Conservation (phyloP, 2,797 vertebrate genomes). For the Manis pentadactyla region DNA sequence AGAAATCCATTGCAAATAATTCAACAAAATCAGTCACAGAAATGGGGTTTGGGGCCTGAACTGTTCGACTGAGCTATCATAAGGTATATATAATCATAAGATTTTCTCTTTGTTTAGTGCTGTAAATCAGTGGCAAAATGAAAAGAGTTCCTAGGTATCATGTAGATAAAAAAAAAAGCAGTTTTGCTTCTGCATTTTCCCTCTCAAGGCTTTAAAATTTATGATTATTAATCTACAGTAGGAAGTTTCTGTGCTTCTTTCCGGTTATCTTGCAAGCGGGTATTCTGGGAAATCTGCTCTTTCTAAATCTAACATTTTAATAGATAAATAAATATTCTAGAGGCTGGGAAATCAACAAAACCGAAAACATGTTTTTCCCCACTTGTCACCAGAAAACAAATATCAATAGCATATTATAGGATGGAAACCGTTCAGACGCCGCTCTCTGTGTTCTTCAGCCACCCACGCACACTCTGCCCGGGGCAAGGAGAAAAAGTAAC, state of each 20-base stretch:
- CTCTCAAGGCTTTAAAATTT: conserved; percentile 55
- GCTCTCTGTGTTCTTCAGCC: background rate
- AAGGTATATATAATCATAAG: background rate
- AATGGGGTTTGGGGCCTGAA: background rate
- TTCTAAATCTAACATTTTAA: conserved; percentile 62
- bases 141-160: conserved; percentile 20
- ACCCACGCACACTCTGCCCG: background rate
- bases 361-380: background rate
- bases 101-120: conserved; percentile 50
- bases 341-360: conserved; percentile 52
- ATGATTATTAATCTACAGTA: conserved; percentile 13
- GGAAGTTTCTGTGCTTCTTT: background rate
- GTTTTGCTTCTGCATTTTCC: background rate
- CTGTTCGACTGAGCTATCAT: background rate
- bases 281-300: conserved; percentile 58
- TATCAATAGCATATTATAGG: conserved; percentile 20
- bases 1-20: conserved; percentile 52
- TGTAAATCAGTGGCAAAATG: conserved; percentile 61
- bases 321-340: conserved; percentile 66
- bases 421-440: background rate
- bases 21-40: conserved; percentile 30
- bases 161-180: conserved; percentile 63
- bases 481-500: conserved; percentile 42
- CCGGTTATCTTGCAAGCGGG: background rate
- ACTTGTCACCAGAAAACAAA: conserved; percentile 66